These are phyloP conservation scores for Leptura quadrifasciata DNA, from an alignment of 2,888 invertebrate species.

Conservation along the genomic window DNA sequence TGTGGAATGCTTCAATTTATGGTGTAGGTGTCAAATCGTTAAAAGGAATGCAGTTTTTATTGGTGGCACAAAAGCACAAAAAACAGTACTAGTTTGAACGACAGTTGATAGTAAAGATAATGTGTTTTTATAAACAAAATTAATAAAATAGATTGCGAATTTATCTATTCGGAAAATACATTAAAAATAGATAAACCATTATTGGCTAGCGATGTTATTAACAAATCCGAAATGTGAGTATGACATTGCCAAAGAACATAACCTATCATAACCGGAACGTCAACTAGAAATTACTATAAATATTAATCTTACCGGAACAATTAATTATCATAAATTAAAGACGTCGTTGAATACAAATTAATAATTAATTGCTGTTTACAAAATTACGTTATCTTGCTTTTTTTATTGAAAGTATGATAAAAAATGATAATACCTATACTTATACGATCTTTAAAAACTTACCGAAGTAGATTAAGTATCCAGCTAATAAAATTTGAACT, in stretches of 20 bases:
- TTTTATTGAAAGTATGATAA: constrained; percentile 5
- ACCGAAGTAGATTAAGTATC: constrained; percentile 38
- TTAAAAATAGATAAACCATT: neutral
- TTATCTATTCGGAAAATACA: neutral
- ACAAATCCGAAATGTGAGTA: constrained; percentile 10
- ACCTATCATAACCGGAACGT: constrained; percentile 53
- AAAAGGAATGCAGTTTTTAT: constrained; percentile 1
- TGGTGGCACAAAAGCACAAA: neutral
- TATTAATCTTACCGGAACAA: neutral
- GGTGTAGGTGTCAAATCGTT: neutral
- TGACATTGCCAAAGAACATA: constrained; percentile 54
- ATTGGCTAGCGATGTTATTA: neutral
- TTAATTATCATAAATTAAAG: constrained; percentile 11
- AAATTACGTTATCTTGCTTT: constrained; percentile 6
- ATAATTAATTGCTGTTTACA: constrained; percentile 9
- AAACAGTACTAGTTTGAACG: neutral
- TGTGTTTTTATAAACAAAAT: neutral
- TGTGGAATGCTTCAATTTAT: neutral
- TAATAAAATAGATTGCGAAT: neutral
- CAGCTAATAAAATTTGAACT: constrained; percentile 40
- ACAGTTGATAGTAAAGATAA: neutral
- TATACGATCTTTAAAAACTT: constrained; percentile 24
- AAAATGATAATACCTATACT: no score
- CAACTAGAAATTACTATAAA: constrained; percentile 31
- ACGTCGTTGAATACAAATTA: neutral